Percentiles rank a stretch among this genome's conserved stretches.
These are phyloP conservation scores for Podiceps cristatus DNA, from an alignment of 2,113 vertebrate genomes.

Conservation along the genomic window DNA sequence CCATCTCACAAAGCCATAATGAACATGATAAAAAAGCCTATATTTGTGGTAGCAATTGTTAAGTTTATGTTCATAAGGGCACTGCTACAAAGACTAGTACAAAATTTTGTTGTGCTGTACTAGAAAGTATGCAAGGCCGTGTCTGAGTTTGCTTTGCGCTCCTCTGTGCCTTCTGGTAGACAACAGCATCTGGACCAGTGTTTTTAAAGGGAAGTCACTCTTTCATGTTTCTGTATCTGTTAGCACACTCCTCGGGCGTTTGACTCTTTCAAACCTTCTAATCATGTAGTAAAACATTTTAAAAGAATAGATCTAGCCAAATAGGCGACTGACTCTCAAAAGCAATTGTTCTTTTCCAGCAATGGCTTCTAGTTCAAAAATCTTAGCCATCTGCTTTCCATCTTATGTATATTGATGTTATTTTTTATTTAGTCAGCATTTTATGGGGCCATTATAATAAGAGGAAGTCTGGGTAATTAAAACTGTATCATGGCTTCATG, in stretches of 20 bases:
- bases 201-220: slow-evolving; percentile 1
- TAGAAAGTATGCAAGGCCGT: not conserved
- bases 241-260: slow-evolving; percentile 16
- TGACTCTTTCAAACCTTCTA: slow-evolving; percentile 38
- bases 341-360: slow-evolving; percentile 37
- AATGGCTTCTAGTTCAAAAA: slow-evolving; percentile 54
- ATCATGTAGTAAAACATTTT: slow-evolving; percentile 52
- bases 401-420: slow-evolving; percentile 65
- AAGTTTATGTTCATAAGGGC: not conserved
- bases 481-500: not conserved
- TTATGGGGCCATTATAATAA: slow-evolving; percentile 5
- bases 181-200: not conserved
- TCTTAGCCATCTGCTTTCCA: slow-evolving; percentile 71
- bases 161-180: not conserved
- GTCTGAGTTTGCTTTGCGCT: not conserved
- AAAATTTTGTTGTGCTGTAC: not conserved
- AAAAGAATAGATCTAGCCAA: slow-evolving; percentile 51
- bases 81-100: not conserved
- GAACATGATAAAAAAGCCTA: not conserved
- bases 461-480: slow-evolving; percentile 30
- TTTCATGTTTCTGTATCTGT: slow-evolving; percentile 47
- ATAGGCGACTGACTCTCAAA: slow-evolving; percentile 26
- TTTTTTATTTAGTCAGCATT: slow-evolving; percentile 55
- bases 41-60: not conserved
- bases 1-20: not conserved